Evolutionary conservation across 2,797 vertebrate genomes (phyloP).

Genomic region (Hydrolagus colliei): DNA sequence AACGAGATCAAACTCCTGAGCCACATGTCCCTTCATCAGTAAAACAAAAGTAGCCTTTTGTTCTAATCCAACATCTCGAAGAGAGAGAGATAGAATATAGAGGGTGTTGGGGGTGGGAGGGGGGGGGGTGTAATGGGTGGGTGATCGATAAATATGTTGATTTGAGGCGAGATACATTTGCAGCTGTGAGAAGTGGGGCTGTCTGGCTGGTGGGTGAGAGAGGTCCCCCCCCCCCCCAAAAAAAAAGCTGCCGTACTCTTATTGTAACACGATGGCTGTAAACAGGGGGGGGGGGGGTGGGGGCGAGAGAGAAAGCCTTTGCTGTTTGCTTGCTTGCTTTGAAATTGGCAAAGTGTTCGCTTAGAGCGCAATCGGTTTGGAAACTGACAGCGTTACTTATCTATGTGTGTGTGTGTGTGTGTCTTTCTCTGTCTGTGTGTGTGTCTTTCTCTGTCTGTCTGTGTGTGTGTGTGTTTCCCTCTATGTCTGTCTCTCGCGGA

Average conservation of each 20-base stretch:
- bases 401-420: neutral
- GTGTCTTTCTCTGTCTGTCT: neutral
- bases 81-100: neutral
- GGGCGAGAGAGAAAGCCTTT: no score
- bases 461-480: neutral
- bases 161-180: no score
- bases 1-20: neutral
- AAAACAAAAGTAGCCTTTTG: neutral
- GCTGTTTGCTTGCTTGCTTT: neutral
- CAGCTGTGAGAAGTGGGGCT: no score
- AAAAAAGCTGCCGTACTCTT: constrained; percentile 10
- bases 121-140: no score
- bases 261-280: constrained; percentile 15
- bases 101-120: no score
- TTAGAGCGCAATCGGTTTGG: no score
- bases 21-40: no score
- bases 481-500: no score
- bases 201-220: no score
- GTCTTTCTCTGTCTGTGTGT: no score
- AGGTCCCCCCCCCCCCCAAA: neutral
- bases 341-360: neutral
- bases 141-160: neutral
- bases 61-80: neutral
- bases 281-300: neutral
- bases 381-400: neutral